These are phyloP conservation scores for Dreissena rostriformis DNA, from an alignment of 1,140 invertebrate genomes.

Conservation along the genomic window DNA sequence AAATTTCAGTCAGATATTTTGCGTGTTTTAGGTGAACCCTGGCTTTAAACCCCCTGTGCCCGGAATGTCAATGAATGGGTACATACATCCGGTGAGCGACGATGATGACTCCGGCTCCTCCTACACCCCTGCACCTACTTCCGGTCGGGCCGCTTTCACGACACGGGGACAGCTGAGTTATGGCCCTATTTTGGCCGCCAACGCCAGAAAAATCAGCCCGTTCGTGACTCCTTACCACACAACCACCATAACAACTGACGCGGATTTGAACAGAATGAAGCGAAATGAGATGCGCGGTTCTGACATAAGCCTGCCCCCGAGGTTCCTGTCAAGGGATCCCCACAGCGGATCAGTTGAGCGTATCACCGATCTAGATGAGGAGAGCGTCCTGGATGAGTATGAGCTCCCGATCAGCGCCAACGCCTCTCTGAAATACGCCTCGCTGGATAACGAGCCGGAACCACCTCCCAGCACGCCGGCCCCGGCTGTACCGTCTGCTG, in stretches of 20 bases:
- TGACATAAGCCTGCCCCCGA: neutral
- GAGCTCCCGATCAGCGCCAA: conserved; percentile 42
- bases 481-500: conserved; percentile 14
- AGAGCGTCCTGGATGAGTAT: conserved; percentile 36
- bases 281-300: neutral
- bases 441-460: neutral
- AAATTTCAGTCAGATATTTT: no score
- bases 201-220: neutral
- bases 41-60: conserved; percentile 45
- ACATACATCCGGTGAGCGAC: conserved; percentile 40
- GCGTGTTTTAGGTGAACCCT: conserved; percentile 41
- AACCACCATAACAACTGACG: neutral
- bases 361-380: neutral
- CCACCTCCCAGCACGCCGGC: conserved; percentile 16
- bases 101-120: conserved; percentile 12
- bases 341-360: neutral
- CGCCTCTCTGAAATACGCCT: conserved; percentile 21
- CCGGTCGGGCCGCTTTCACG: neutral
- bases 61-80: conserved; percentile 13
- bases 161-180: conserved; percentile 49
- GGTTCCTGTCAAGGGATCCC: neutral
- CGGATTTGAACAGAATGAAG: neutral
- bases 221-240: conserved; percentile 18
- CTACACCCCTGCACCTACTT: conserved; percentile 30
- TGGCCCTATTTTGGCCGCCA: conserved; percentile 45